Evolutionary conservation across 2,797 vertebrate species (phyloP), one percentile per base, ranked within the genome.

Genomic region (Pempheris klunzingeri): DNA sequence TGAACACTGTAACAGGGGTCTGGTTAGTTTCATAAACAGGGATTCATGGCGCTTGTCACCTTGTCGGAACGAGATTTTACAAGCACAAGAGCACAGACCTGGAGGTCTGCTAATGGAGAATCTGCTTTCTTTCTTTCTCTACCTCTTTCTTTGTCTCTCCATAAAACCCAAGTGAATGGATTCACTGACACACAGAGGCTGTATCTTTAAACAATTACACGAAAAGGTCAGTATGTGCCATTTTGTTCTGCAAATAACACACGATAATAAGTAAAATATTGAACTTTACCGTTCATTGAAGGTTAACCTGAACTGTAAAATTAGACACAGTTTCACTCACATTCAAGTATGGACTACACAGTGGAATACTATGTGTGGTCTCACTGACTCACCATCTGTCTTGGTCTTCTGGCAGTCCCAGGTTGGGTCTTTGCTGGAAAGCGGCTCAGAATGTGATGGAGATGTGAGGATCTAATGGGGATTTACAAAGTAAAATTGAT

Each of bases 1-100:
- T 26, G 34, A 54, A 49, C 22, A 17, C 7, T 12, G 8, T 41
- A 4, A 70, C 43, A 28, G 24, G 43, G 26, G 18, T 64, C 58
- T 74, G 64, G 57, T 46, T 54, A 22, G 34, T 57, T 74, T 72
- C 38, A 66, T 78, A 54, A 80, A 68, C 22, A 47, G 57, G 57
- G 72, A 52, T 62, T 73, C 0, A 41, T 28, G 50, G 22, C 3
- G 15, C 49, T 59, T 18, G 58, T 61, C 49, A 60, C 44, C 13
- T 71, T 22, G 36, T 60, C 10, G 9, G 36, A 57, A 57, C 24
- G 54, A 49, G 44, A 28, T 75, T 80, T 78, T 62, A 77, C 3
- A 1, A 74, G 74, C 18, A 18, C 32, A 55, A 28, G 38, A 55
- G 41, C 61, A n/a, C 17, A 79, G 38, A 38, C 43, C 50, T 59